Conservation (phyloP, 2,888 invertebrate species). For the Oasisia sp. region DNA sequence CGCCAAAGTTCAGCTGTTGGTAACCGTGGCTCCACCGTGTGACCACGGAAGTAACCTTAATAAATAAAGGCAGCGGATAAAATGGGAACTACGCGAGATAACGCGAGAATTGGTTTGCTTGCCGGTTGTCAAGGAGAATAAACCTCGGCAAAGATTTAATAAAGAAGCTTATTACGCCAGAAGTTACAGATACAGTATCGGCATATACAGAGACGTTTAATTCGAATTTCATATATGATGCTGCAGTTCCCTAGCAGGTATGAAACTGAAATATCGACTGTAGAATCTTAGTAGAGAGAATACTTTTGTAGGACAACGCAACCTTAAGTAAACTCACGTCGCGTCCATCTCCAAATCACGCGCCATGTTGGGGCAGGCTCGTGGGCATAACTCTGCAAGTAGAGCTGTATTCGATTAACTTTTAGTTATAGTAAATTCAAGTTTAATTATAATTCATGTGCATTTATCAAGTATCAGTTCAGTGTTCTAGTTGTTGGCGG, state of each 20-base stretch:
- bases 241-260: background rate
- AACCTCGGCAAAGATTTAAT: background rate
- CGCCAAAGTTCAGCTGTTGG: too few relatives aligned
- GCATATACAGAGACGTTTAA: background rate
- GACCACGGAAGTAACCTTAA: background rate
- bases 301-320: background rate
- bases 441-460: too few relatives aligned
- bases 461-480: too few relatives aligned
- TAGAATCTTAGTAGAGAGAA: background rate
- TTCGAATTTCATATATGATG: background rate
- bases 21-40: slow-evolving; percentile 13
- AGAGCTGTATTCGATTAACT: too few relatives aligned
- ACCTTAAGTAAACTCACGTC: background rate
- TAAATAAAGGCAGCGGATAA: background rate
- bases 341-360: background rate
- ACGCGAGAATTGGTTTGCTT: slow-evolving; percentile 1
- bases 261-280: background rate
- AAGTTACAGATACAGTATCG: background rate
- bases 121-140: background rate
- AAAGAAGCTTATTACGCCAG: background rate
- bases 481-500: too few relatives aligned
- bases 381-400: too few relatives aligned
- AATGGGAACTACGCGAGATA: background rate
- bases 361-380: too few relatives aligned
- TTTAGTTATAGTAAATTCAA: too few relatives aligned